Evolutionary conservation across 2,888 invertebrate genomes (phyloP).

Genomic region (Hirtodrosophila trivittata): DNA sequence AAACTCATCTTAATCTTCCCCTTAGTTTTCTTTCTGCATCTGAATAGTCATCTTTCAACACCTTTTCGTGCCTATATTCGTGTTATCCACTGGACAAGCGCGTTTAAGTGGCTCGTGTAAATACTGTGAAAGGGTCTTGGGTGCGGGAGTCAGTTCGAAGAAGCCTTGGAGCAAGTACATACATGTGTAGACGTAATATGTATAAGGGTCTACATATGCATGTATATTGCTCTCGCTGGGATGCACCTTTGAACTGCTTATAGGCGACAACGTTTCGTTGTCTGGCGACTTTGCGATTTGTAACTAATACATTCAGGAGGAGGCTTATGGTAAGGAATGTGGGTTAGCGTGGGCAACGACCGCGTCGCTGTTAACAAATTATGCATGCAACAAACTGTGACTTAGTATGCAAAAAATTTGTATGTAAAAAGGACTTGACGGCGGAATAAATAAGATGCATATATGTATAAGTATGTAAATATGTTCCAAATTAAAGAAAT

Average conservation of each 20-base stretch:
- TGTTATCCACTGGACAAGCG: neutral
- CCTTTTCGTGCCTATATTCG: neutral
- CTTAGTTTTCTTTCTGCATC: no score
- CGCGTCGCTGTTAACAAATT: slow-evolving; percentile 32
- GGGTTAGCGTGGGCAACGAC: slow-evolving; percentile 50
- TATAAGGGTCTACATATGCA: neutral
- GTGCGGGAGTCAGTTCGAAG: neutral
- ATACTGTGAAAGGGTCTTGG: no score
- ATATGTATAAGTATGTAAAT: slow-evolving; percentile 17
- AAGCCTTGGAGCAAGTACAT: neutral
- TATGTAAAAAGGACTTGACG: slow-evolving; percentile 26
- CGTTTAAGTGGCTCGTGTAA: neutral
- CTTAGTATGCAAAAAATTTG: neutral
- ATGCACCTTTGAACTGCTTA: slow-evolving; percentile 55
- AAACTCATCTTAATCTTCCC: no score
- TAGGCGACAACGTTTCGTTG: slow-evolving; percentile 16
- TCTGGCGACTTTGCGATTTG: slow-evolving; percentile 36
- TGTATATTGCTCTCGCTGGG: slow-evolving; percentile 3
- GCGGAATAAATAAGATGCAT: slow-evolving; percentile 21
- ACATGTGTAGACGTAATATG: neutral
- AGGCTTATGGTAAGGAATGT: slow-evolving; percentile 32
- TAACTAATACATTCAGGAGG: slow-evolving; percentile 26
- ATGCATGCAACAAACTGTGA: slow-evolving; percentile 32
- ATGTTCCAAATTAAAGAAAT: neutral
- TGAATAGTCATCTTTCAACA: no score